A percentile compares a stretch with the other conserved stretches of the same genome.
Conservation (phyloP, 2,888 invertebrate genomes). For the Halictus quadricinctus region DNA sequence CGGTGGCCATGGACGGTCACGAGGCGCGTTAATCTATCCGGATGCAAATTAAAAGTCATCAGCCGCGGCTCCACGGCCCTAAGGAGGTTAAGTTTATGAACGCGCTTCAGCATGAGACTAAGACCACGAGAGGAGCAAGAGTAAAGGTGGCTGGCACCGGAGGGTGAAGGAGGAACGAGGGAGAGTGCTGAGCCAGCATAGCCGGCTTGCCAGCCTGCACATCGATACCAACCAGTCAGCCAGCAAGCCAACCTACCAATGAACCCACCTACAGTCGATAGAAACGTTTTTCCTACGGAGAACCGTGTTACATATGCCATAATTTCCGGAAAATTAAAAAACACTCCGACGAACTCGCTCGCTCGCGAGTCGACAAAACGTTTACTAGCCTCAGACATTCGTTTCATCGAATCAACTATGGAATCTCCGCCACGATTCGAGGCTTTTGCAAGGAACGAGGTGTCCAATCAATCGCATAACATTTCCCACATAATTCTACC, state of each 20-base stretch:
- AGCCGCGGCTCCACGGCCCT: conserved; percentile 30
- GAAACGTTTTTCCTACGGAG: conserved; percentile 54
- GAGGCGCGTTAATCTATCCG: conserved; percentile 36
- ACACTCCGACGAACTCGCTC: conserved; percentile 15
- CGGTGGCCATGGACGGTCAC: background rate
- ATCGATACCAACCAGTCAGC: conserved; percentile 81
- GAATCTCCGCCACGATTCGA: too few relatives aligned
- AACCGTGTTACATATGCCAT: conserved; percentile 43
- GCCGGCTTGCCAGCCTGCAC: conserved; percentile 79
- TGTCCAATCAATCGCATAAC: background rate
- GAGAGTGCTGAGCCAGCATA: conserved; percentile 82
- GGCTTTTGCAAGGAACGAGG: background rate
- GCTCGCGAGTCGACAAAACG: background rate
- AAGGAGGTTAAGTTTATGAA: conserved; percentile 74
- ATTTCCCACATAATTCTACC: too few relatives aligned
- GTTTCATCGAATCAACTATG: background rate
- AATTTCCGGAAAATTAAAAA: conserved; percentile 46
- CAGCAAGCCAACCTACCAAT: conserved; percentile 77
- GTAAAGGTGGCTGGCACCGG: conserved; percentile 65
- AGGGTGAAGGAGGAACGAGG: conserved; percentile 75
- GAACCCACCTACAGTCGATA: conserved; percentile 69
- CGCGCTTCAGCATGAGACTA: conserved; percentile 74
- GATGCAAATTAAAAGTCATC: conserved; percentile 63
- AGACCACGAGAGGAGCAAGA: conserved; percentile 66
- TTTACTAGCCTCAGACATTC: background rate